Percentiles rank a stretch among this genome's conserved stretches.
These are phyloP conservation scores for Caenorhabditis drosophilae DNA, from an alignment of 2,888 invertebrate species.

Conservation along the genomic window DNA sequence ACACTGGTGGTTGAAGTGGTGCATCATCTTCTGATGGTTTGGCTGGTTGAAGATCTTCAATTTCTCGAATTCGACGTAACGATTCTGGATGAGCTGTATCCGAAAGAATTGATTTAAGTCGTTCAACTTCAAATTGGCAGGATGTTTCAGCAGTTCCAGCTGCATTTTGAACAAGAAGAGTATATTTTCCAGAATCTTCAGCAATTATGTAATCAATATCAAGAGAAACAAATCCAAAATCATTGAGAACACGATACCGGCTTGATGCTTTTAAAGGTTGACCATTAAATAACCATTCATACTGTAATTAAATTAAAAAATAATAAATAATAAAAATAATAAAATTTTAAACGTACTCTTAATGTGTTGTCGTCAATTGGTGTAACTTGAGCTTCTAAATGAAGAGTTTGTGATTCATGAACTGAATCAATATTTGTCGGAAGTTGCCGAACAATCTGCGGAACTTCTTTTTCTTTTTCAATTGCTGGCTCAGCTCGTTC, in stretches of 20 bases:
- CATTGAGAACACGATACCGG: conserved; percentile 92
- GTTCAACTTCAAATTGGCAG: conserved; percentile 77
- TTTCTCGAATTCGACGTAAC: conserved; percentile 78
- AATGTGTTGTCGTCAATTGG: conserved; percentile 58
- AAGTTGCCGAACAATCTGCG: conserved; percentile 82
- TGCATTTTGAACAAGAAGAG: conserved; percentile 58
- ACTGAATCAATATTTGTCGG: conserved; percentile 81
- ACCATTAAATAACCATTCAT: conserved; percentile 97
- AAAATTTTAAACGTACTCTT: conserved; percentile 20
- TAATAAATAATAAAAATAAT: background rate
- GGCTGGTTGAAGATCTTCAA: conserved; percentile 65
- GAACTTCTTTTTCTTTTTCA: conserved; percentile 81
- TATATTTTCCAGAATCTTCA: conserved; percentile 84
- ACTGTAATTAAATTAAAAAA: conserved; percentile 70
- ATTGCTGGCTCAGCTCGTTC: conserved; percentile 78
- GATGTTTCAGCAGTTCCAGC: conserved; percentile 86
- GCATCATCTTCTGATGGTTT: conserved; percentile 55
- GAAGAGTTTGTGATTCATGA: conserved; percentile 85
- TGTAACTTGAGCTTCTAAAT: conserved; percentile 83
- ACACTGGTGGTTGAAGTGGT: conserved; percentile 75
- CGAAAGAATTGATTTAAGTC: conserved; percentile 72
- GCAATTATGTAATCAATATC: conserved; percentile 95
- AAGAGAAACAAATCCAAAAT: conserved; percentile 94
- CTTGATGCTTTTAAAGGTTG: conserved; percentile 79
- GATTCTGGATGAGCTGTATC: conserved; percentile 93